Evolutionary conservation across 1,140 invertebrate species (phyloP).

Genomic region (Phthorimaea operculella): DNA sequence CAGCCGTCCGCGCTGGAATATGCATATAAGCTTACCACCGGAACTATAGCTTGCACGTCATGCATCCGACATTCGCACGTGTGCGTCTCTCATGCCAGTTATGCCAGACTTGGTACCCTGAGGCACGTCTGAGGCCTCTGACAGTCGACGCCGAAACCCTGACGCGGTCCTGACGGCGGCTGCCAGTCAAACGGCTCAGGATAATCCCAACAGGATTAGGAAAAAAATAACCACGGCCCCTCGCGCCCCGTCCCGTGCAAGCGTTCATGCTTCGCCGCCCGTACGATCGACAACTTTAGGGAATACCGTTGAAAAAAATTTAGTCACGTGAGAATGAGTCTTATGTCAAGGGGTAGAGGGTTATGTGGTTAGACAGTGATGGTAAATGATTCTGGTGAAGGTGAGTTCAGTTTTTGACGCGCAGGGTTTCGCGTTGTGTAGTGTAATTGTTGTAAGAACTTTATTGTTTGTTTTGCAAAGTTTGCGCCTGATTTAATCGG

Average conservation of each 20-base stretch:
- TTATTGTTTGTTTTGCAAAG: conserved; percentile 38
- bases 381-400: conserved; percentile 3
- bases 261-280: conserved; percentile 55
- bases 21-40: too few species aligned
- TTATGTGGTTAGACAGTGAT: background rate
- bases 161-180: conserved; percentile 57
- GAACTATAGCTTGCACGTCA: too few species aligned
- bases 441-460: conserved; percentile 52
- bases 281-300: conserved; percentile 11
- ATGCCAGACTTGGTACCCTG: too few species aligned
- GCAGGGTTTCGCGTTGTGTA: conserved; percentile 43
- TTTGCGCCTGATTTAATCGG: conserved; percentile 21
- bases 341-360: too few species aligned
- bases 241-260: conserved; percentile 42
- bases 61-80: background rate
- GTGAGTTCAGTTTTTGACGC: conserved; percentile 46
- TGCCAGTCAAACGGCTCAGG: conserved; percentile 63
- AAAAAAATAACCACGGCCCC: conserved; percentile 55
- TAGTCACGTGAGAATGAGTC: background rate
- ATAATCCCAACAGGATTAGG: conserved; percentile 62
- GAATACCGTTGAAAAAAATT: background rate
- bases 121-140: too few species aligned
- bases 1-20: too few species aligned
- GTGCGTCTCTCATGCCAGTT: background rate
- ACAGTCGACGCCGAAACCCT: too few species aligned